Conservation (phyloP, 2,888 invertebrate genomes). For the Ornithoptera priamus region DNA sequence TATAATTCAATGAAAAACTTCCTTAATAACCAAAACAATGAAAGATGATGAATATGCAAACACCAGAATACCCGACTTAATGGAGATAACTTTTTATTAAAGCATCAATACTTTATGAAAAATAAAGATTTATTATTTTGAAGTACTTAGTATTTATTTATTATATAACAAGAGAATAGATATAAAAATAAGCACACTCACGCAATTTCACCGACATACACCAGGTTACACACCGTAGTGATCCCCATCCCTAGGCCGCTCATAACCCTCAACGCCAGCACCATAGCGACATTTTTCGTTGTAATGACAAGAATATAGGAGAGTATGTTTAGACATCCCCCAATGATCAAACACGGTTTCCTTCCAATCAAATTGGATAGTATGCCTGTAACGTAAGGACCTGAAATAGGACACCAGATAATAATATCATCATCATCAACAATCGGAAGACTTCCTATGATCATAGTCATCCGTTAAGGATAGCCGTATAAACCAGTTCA, state of each 20-base stretch:
- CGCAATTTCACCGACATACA: constrained; percentile 44
- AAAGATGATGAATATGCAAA: no score
- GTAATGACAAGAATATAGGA: constrained; percentile 41
- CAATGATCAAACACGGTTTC: constrained; percentile 44
- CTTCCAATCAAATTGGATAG: constrained; percentile 44
- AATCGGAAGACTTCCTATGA: not conserved
- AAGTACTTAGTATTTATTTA: not conserved
- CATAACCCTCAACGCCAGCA: constrained; percentile 38
- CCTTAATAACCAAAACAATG: no score
- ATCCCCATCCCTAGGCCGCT: constrained; percentile 42
- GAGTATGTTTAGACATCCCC: constrained; percentile 39
- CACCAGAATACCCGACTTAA: no score
- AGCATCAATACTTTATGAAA: no score
- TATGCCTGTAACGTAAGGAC: constrained; percentile 42
- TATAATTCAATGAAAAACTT: no score
- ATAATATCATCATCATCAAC: not conserved
- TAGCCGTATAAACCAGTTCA: no score
- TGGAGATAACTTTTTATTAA: no score
- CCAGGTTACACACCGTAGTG: constrained; percentile 39
- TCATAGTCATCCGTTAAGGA: not conserved
- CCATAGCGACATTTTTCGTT: constrained; percentile 36
- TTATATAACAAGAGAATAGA: not conserved
- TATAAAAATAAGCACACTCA: constrained; percentile 28
- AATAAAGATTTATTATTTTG: no score
- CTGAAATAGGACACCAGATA: constrained; percentile 33